Base-by-base conservation (phyloP, 2,888 invertebrate genomes). In the Drosophila picticornis region DNA sequence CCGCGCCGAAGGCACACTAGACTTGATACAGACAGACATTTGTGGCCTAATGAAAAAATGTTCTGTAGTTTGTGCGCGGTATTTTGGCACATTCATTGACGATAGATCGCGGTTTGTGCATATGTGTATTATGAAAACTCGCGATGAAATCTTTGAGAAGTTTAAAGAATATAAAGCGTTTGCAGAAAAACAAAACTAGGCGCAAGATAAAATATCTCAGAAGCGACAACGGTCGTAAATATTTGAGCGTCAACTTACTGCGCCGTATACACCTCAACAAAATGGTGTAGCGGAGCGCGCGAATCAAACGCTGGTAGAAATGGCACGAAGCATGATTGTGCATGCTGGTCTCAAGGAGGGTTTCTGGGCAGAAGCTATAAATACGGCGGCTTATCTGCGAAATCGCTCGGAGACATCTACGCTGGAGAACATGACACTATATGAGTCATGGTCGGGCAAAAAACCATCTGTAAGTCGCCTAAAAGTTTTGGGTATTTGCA, bases 351-450 rank as follows among this genome's bases (percentile, higher is more conserved):
- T n/a, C n/a, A n/a, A n/a, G n/a, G n/a, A n/a, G n/a, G n/a, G n/a
- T n/a, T n/a, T n/a, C n/a, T n/a, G 2, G 72, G 71, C 68, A 46
- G 75, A 75, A 31, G 63, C 74, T 25, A 59, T 78, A 16, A 68
- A 59, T 31, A 74, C 72, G 25, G 72, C 76, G 2, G 66, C 62
- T 2, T 75, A 77, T 46, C 56, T 76, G 34, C 58, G 71, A 13
- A 78, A 74, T 34, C 53, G 72, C 22, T 53, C 48, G 6, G 60
- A 60, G 27, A 46, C 58, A 4, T 57, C 57, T 22, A 66, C 38
- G 2, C 22, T 67, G 53, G 4, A 11, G 9, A 13, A 31, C 5
- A 43, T 38, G 11, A 72, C 62, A 27, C 58, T 43, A n/a, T 34
- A 38, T 40, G 58, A 63, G 50, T 43, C n/a, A 38, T 71, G 56